phyloP scores from a whole-genome alignment of 2,113 vertebrate species.

The Delphinapterus leucas region DNA sequence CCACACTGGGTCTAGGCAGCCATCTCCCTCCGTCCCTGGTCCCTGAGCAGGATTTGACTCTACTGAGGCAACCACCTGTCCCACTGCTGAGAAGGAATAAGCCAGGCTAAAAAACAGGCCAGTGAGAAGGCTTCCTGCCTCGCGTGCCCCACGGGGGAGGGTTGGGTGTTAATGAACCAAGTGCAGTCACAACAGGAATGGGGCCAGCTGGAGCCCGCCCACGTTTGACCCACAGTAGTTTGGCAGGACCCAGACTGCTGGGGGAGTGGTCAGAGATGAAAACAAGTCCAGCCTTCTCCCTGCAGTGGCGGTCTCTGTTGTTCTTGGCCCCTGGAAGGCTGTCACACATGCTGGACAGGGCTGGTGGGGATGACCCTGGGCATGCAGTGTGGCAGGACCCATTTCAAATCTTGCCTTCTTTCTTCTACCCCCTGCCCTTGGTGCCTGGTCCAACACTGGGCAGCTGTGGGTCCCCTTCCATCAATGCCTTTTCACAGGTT shows the following conservation, averaged over 20 bases:
- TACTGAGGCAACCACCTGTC: not conserved
- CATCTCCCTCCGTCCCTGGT: not conserved
- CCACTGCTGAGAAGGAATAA: constrained; percentile 17
- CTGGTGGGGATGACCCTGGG: not conserved
- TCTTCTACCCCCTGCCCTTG: not conserved
- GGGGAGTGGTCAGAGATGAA: constrained; percentile 41
- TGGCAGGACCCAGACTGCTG: constrained; percentile 45
- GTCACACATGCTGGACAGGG: not conserved
- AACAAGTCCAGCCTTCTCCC: constrained; percentile 40
- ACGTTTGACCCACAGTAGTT: constrained; percentile 47
- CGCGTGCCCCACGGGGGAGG: not conserved
- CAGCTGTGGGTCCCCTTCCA: not conserved
- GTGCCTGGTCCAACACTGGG: not conserved
- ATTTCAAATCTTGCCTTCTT: not conserved
- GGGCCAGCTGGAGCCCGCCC: constrained; percentile 63
- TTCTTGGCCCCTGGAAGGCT: constrained; percentile 18
- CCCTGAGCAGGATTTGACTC: not conserved
- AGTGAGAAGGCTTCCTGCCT: constrained; percentile 30
- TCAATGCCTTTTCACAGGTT: not conserved
- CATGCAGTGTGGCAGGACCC: not conserved
- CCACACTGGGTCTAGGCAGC: not conserved
- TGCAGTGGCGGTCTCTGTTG: constrained; percentile 25
- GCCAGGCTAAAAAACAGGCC: not conserved
- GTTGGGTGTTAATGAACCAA: constrained; percentile 48
- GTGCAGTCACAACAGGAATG: constrained; percentile 37